Evolutionary conservation across 2,888 invertebrate genomes (phyloP).

Genomic region (Keiferia lycopersicella): DNA sequence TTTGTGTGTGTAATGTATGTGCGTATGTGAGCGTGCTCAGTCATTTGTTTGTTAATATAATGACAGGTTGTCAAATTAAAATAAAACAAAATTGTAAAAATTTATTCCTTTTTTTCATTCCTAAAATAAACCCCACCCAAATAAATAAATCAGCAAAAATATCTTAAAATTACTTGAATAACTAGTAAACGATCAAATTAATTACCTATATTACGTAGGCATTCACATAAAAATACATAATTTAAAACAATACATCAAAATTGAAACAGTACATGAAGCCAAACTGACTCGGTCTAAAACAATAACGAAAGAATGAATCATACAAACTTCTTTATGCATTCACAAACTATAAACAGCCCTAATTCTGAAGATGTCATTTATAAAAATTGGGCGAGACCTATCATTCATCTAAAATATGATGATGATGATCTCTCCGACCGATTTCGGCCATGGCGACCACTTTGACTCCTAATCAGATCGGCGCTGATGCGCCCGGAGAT

Average conservation of each 20-base stretch:
- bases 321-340: neutral
- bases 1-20: conserved; percentile 83
- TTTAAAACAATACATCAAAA: too few relatives aligned
- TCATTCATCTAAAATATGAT: too few relatives aligned
- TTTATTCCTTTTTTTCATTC: conserved; percentile 60
- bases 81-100: conserved; percentile 80
- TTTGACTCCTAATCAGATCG: too few relatives aligned
- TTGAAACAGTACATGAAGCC: neutral
- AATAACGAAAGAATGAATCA: neutral
- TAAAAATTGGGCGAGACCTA: too few relatives aligned
- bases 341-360: too few relatives aligned
- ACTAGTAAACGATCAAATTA: neutral
- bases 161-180: neutral
- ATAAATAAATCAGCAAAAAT: neutral
- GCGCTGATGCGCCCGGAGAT: too few relatives aligned
- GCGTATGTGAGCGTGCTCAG: conserved; percentile 84
- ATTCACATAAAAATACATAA: too few relatives aligned
- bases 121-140: conserved; percentile 16
- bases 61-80: conserved; percentile 90
- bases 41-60: conserved; percentile 85
- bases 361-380: too few relatives aligned
- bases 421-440: too few relatives aligned
- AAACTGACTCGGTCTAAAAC: neutral
- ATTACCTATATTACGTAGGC: neutral
- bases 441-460: too few relatives aligned